Conservation (phyloP, 2,797 vertebrate genomes). For the Pangasius djambal region DNA sequence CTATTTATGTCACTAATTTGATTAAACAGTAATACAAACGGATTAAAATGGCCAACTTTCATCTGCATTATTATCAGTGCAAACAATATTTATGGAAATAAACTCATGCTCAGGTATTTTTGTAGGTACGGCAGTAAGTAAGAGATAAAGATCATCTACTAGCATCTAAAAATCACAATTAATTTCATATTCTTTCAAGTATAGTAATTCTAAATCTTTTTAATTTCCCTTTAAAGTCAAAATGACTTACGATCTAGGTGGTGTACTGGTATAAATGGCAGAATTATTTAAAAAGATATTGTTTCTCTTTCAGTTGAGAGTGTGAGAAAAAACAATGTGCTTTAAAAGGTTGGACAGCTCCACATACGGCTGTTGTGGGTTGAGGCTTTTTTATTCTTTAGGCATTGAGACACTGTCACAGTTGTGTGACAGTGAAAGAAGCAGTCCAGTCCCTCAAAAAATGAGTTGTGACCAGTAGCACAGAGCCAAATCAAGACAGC, state of each 20-base stretch:
- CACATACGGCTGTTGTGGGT: not conserved
- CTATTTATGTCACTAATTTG: not conserved
- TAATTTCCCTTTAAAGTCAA: not conserved
- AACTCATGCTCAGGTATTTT: not conserved
- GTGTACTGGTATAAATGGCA: not conserved
- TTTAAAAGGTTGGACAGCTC: not conserved
- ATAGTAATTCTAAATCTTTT: not conserved
- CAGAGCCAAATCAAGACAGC: slow-evolving; percentile 1
- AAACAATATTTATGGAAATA: not conserved
- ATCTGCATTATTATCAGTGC: not conserved
- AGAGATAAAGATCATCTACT: not conserved
- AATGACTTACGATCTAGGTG: not conserved
- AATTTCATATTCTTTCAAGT: not conserved
- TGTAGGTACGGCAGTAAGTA: not conserved
- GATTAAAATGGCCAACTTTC: not conserved
- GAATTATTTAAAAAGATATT: not conserved
- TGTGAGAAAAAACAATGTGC: not conserved
- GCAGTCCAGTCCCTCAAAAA: not conserved
- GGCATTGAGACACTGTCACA: no score
- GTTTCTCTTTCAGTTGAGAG: not conserved
- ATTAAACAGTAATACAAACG: not conserved
- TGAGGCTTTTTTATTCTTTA: not conserved
- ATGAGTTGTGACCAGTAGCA: not conserved
- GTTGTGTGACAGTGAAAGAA: not conserved
- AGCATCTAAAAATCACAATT: not conserved